A percentile compares a stretch with the other conserved stretches of the same genome.
Conservation (phyloP, 2,113 vertebrate genomes). For the Malurus cyaneus region DNA sequence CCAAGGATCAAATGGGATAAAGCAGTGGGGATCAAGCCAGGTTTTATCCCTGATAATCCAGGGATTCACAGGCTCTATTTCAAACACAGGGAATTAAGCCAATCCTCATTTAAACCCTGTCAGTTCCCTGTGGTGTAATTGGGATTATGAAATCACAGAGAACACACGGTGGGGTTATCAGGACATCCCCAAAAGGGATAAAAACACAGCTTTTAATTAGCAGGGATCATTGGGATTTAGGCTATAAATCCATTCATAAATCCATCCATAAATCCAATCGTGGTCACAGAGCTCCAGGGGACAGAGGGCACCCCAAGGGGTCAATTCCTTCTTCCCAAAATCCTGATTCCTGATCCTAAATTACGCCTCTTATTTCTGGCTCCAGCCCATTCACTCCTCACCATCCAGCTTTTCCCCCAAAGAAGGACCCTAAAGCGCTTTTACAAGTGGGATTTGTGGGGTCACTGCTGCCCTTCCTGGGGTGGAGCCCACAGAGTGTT, state of each 20-base stretch:
- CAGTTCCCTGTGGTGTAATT: neutral
- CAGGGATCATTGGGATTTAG: neutral
- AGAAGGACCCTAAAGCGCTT: slow-evolving; percentile 43
- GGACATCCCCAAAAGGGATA: neutral
- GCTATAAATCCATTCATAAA: neutral
- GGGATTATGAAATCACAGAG: neutral
- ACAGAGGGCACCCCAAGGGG: neutral
- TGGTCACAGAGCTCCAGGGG: neutral
- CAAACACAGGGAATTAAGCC: neutral
- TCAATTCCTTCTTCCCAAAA: neutral
- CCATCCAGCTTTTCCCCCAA: neutral
- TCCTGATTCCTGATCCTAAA: neutral
- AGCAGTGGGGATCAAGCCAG: neutral
- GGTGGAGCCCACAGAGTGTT: neutral
- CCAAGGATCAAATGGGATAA: neutral
- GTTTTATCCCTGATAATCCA: neutral
- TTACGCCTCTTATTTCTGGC: accelerated
- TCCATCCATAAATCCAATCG: neutral
- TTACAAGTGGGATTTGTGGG: neutral
- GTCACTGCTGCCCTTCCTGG: neutral
- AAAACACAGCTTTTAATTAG: neutral
- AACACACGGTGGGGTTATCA: neutral
- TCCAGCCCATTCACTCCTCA: neutral
- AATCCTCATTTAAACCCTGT: neutral
- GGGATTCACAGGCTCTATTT: neutral